Percentiles rank a stretch among this genome's conserved stretches.
Evolutionary conservation across 2,113 vertebrate species (phyloP).

Genomic region (Ciconia maguari): DNA sequence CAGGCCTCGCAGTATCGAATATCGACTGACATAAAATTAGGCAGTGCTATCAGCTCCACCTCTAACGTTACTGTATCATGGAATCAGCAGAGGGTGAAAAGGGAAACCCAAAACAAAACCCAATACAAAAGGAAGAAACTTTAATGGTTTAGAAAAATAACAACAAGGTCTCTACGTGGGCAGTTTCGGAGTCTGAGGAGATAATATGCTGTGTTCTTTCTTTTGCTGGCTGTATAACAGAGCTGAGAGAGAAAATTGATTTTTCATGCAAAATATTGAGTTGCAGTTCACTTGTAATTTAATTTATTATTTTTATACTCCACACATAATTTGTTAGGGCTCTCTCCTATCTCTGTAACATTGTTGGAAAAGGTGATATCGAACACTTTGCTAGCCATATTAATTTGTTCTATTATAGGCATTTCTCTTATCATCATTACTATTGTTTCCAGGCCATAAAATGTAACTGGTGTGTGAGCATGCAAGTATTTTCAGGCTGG

Average conservation of each 20-base stretch:
- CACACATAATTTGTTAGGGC: constrained; percentile 1
- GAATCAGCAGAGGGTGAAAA: neutral
- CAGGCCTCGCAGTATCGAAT: neutral
- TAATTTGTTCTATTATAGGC: constrained; percentile 16
- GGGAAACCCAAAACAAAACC: neutral
- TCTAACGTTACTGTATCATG: neutral
- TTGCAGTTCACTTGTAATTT: constrained; percentile 45
- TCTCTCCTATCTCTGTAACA: neutral
- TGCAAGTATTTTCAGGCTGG: neutral
- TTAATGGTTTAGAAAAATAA: neutral
- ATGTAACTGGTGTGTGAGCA: neutral
- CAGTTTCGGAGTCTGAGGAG: neutral
- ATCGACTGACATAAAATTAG: neutral
- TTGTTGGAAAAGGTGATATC: neutral
- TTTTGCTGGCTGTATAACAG: neutral
- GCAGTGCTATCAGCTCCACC: neutral
- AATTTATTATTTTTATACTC: constrained; percentile 45
- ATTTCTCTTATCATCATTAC: constrained; percentile 11
- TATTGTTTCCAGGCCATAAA: constrained; percentile 17
- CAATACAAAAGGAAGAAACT: neutral
- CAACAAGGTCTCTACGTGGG: neutral
- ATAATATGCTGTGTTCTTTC: neutral
- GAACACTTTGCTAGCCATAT: neutral
- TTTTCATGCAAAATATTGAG: constrained; percentile 58
- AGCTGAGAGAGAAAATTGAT: constrained; percentile 25